These are phyloP conservation scores for Ochlodes sylvanus DNA, from an alignment of 2,888 invertebrate genomes.

Conservation along the genomic window DNA sequence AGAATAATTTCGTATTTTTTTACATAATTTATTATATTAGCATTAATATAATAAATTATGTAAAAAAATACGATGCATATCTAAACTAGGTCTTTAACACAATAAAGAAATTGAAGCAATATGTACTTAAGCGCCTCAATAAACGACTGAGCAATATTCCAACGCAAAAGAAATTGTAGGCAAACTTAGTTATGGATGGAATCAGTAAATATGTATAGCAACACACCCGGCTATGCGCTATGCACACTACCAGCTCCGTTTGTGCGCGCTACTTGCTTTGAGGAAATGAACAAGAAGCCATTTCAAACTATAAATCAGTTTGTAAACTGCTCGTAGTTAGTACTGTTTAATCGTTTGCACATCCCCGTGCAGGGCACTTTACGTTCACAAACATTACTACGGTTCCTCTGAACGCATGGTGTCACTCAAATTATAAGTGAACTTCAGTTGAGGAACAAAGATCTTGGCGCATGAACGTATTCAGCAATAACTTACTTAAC, in stretches of 20 bases:
- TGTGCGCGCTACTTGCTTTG: conserved; percentile 8
- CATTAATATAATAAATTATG: no score
- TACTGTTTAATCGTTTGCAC: conserved; percentile 18
- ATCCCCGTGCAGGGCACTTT: conserved; percentile 7
- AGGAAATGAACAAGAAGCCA: conserved; percentile 34
- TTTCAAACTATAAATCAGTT: conserved; percentile 30
- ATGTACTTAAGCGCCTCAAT: background rate
- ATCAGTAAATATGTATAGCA: background rate
- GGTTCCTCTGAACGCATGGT: conserved; percentile 7
- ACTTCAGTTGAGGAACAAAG: background rate
- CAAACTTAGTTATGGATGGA: background rate
- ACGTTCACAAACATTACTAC: conserved; percentile 8
- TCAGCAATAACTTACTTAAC: background rate
- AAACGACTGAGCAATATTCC: background rate
- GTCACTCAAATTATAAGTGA: conserved; percentile 8
- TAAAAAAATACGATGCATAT: no score
- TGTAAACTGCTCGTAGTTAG: conserved; percentile 28
- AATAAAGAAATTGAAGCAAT: no score
- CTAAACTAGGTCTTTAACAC: no score
- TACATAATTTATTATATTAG: no score
- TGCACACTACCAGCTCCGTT: background rate
- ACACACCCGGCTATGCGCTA: background rate
- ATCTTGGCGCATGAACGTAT: background rate
- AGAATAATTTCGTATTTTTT: no score
- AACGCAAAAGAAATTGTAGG: background rate